phyloP scores from a whole-genome alignment of 1,140 invertebrate genomes.

The Aethina tumida region DNA sequence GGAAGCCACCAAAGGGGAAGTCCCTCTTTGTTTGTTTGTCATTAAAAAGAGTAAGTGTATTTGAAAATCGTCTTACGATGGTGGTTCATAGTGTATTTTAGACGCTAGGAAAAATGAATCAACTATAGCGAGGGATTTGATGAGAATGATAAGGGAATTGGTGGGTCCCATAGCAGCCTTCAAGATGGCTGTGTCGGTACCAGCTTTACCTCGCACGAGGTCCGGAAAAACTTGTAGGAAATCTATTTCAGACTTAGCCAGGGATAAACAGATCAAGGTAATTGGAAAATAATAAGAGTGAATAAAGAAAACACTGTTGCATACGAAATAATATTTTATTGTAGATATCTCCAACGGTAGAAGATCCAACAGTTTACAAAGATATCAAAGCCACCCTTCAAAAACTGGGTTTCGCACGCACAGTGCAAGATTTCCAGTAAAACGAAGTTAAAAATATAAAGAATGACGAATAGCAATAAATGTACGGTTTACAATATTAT shows the following conservation, averaged over 20 bases:
- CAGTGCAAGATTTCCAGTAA: no score
- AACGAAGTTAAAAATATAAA: no score
- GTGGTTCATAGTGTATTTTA: constrained; percentile 25
- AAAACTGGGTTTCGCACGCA: no score
- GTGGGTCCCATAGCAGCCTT: constrained; percentile 88
- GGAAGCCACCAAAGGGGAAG: constrained; percentile 79
- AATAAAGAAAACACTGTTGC: constrained; percentile 1
- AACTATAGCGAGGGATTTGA: constrained; percentile 53
- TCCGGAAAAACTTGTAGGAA: constrained; percentile 26
- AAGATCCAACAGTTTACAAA: constrained; percentile 72
- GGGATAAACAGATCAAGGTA: constrained; percentile 23
- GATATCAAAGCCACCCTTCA: constrained; percentile 65
- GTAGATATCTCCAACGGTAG: constrained; percentile 76
- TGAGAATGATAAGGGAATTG: constrained; percentile 61
- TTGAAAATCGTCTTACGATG: neutral
- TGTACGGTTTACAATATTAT: no score
- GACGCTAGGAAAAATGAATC: constrained; percentile 45
- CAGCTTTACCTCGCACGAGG: constrained; percentile 52
- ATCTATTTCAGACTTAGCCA: constrained; percentile 21
- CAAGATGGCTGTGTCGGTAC: constrained; percentile 62
- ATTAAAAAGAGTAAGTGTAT: constrained; percentile 45
- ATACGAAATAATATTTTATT: constrained; percentile 17
- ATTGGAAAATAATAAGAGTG: neutral
- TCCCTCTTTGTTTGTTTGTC: constrained; percentile 81
- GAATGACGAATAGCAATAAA: no score